Base-by-base conservation (phyloP, 2,888 invertebrate genomes). In the Meiosimyza decipiens region DNA sequence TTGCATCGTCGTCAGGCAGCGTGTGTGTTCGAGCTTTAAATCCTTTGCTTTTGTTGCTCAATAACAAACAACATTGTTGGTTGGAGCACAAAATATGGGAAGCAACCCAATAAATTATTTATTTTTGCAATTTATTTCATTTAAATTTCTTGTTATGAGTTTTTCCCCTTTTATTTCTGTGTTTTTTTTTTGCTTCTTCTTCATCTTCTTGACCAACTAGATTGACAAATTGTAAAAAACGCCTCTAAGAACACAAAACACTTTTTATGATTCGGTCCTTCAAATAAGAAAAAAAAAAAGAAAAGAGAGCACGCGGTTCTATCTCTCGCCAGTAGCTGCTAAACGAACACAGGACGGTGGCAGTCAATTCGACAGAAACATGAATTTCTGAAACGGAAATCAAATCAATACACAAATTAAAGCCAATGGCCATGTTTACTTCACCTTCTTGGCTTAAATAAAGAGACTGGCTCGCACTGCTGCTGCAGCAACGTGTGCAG, bases 311-410 rank as follows among this genome's bases (percentile, higher is more conserved):
- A 28, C 28, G 28, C 28, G 28, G 28, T 69, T 47, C 60, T 50
- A 47, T 64, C 62, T 15, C 49, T 52, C 50, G 66, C 16, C 65
- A 49, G 84, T 83, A 84, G 83, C 83, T 80, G 82, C 80, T 82
- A 81, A 79, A 80, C 79, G 80, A 82, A 83, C 84, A 83, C 79
- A 79, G 80, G 84, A 84, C 84, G 77, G 84, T 84, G 84, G 84
- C 84, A 84, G 75, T 79, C 78, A 74, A 73, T 77, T 78, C 82
- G 83, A 83, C 84, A 82, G 84, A 80, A 83, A 83, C 83, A 84
- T 79, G 80, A 59, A 75, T 80, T 79, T 77, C 77, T 71, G 77
- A 81, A 78, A 79, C 79, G 79, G 79, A 80, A 81, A 82, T 79
- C 81, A 82, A 81, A 82, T 81, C 81, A 82, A 82, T 82, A 80